A percentile compares a stretch with the other conserved stretches of the same genome.
Evolutionary conservation across 2,797 vertebrate genomes (phyloP).

Genomic region (Molossus molossus): DNA sequence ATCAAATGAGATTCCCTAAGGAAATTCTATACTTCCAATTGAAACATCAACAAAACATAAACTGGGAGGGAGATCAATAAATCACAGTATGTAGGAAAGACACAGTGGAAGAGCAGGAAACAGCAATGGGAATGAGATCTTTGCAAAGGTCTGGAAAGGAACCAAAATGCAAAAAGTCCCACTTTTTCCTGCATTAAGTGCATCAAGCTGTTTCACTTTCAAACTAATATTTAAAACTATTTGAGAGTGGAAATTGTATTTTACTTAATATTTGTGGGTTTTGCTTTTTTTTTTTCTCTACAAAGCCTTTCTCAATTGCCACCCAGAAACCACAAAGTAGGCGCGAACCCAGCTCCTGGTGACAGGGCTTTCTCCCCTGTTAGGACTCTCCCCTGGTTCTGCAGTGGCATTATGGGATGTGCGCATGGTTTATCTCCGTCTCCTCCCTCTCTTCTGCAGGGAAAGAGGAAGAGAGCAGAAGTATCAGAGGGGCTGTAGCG

Average conservation of each 20-base stretch:
- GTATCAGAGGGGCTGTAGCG: constrained; percentile 82
- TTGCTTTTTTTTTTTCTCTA: not conserved
- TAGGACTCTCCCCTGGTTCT: not conserved
- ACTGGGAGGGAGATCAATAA: not conserved
- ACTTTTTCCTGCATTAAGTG: not conserved
- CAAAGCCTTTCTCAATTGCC: not conserved
- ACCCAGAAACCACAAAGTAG: not conserved
- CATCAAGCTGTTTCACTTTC: not conserved
- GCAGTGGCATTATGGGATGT: not conserved
- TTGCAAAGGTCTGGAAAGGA: not conserved
- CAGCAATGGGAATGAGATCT: not conserved
- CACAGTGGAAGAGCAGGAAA: not conserved
- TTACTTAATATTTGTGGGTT: not conserved
- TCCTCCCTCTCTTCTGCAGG: constrained; percentile 40
- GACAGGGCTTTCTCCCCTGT: not conserved
- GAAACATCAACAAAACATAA: not conserved
- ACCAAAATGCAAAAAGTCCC: not conserved
- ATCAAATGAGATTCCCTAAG: not conserved
- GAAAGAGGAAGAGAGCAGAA: constrained; percentile 62
- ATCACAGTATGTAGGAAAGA: not conserved
- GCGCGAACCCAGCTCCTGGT: not conserved
- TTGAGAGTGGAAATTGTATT: constrained; percentile 2
- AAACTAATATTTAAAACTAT: not conserved
- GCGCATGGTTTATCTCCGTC: not conserved
- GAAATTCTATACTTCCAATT: constrained; percentile 22